Base-by-base conservation (phyloP, 2,113 vertebrate species). In the Callithrix jacchus region DNA sequence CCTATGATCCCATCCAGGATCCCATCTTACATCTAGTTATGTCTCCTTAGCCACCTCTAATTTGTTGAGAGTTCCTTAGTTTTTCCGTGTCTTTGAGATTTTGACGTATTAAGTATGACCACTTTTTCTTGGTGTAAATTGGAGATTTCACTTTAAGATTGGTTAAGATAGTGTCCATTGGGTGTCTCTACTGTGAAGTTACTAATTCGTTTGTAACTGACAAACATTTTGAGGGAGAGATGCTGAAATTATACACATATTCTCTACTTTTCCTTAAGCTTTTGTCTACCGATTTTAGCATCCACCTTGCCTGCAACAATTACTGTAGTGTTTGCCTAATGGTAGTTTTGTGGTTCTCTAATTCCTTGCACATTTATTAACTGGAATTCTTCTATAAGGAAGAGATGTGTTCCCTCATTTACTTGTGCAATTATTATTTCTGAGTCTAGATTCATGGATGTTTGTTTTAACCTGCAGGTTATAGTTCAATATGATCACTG, bases 251-350 rank as follows among this genome's bases (percentile, higher is more conserved):
- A 61, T 66, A 18, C 13, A 68, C 35, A 66, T 70, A 84, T 45
- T 27, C 40, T 82, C 52, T n/a, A 58, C 87, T 91, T 83, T 58
- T 27, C 58, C 58, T 91, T 42, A 96, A 84, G 49, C 0, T 83
- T 96, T 76, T 94, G 74, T 13, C 64, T 27, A 95, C 35, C 80
- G 35, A 83, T 77, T 85, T 86, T 92, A 92, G 52, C 32, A 71
- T 18, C 21, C 35, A 83, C 12, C 35, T 68, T 91, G 21, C 89
- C 68, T 87, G 20, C 12, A 76, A 91, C 40, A 76, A 66, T 42
- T 81, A 52, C 58, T 56, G 21, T 40, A 61, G 32, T 91, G 61
- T 70, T 71, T 21, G 6, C 52, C 54, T 66, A 11, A 21, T 47
- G 76, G n/a, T 70, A 18, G n/a, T 83, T 91, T 87, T 87, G 16